Conservation (phyloP, 2,113 vertebrate species). For the Menura novaehollandiae region DNA sequence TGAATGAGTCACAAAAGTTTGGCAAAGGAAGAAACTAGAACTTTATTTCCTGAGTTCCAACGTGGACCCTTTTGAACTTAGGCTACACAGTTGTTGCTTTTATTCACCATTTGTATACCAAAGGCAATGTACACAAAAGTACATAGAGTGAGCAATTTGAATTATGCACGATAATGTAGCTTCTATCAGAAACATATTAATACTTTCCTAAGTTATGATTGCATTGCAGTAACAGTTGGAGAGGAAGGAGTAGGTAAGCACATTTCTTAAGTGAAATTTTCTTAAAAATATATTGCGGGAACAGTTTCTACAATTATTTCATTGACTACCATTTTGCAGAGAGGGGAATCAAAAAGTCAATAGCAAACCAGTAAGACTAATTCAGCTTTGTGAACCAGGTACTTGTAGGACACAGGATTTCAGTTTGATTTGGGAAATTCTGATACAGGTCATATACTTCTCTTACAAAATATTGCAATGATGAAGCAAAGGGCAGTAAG, state of each 20-base stretch:
- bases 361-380: neutral
- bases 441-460: neutral
- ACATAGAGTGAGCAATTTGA: rapidly evolving
- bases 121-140: neutral
- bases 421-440: neutral
- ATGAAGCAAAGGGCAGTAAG: neutral
- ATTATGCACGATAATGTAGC: neutral
- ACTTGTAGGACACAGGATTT: neutral
- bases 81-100: neutral
- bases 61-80: neutral
- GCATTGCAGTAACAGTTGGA: neutral
- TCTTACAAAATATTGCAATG: neutral
- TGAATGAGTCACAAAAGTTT: neutral
- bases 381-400: neutral
- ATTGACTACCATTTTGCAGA: neutral
- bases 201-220: neutral
- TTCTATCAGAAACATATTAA: neutral
- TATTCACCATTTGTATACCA: neutral
- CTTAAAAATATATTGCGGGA: neutral
- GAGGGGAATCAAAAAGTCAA: neutral
- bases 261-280: neutral
- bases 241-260: rapidly evolving
- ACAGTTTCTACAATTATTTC: neutral
- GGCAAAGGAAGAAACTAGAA: neutral
- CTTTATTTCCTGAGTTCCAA: neutral